Evolutionary conservation across 2,113 vertebrate genomes (phyloP).

Genomic region (Eolophus roseicapilla): DNA sequence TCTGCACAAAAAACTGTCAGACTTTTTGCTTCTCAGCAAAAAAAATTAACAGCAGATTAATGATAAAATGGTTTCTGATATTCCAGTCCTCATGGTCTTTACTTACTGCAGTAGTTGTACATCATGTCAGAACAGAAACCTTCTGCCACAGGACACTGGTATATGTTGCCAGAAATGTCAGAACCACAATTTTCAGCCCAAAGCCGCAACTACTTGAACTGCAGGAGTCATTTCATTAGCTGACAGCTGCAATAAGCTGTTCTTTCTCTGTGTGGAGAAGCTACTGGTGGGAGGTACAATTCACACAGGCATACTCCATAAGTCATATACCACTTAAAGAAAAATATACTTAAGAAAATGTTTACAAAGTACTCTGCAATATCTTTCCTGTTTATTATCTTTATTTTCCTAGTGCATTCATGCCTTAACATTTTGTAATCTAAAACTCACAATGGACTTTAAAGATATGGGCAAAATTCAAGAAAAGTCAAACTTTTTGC

Average conservation of each 20-base stretch:
- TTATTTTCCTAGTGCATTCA: neutral
- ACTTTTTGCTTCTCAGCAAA: neutral
- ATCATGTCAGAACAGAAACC: neutral
- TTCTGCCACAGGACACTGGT: neutral
- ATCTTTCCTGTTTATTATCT: neutral
- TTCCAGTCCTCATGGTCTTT: neutral
- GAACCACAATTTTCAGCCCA: slow-evolving; percentile 22
- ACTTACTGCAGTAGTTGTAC: neutral
- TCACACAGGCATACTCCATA: slow-evolving; percentile 8
- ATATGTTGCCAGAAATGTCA: slow-evolving; percentile 18
- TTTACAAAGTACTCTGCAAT: neutral
- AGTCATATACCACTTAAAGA: slow-evolving; percentile 31
- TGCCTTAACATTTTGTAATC: neutral
- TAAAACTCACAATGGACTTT: neutral
- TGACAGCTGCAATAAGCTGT: slow-evolving; percentile 45
- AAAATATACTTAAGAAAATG: neutral
- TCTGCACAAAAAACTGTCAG: neutral
- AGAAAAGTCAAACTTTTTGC: neutral
- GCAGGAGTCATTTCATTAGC: slow-evolving; percentile 46
- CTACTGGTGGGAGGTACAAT: slow-evolving; percentile 37
- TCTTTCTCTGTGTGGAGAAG: slow-evolving; percentile 8
- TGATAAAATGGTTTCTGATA: neutral
- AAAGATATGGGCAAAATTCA: neutral
- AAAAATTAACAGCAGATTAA: neutral
- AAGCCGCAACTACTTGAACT: slow-evolving; percentile 31